Base-by-base conservation (phyloP, 2,113 vertebrate genomes). In the Brachypteracias leptosomus region DNA sequence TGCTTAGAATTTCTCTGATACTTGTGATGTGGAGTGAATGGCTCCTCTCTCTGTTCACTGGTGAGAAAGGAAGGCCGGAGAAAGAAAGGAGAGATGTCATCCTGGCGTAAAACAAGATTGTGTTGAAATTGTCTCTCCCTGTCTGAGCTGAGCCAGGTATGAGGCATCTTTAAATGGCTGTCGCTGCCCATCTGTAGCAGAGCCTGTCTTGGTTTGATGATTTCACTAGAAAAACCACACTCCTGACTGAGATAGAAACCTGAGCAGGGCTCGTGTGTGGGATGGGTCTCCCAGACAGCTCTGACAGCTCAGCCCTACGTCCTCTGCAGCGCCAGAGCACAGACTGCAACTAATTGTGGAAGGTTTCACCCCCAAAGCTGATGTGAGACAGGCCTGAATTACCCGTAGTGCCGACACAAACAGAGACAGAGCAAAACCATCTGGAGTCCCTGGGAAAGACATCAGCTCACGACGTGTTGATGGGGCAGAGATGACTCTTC, bases 231-330 rank as follows among this genome's bases (percentile, higher is more conserved):
- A 95, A 90, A 96, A 90, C 83, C 85, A 66, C 93, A 88, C 85
- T 93, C 38, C 49, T 92, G 93, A 93, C 82, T 94, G 92, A 95
- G 96, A 93, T 6, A 93, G 93, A 96, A 90, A 88, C 55, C 61
- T 71, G 65, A 66, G 9, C 59, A 91, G 75, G 92, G 40, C 76
- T 57, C 1, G 26, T 71, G 91, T 76, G 96, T 94, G 95, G 95
- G 90, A 80, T 0, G 59, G 88, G 52, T 83, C 91, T 91, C 91
- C 85, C 95, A 95, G 89, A 76, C 87, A 76, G 80, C 85, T 79
- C 46, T 89, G 86, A 83, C 96, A 92, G 79, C 95, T 96, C 95
- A 96, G 95, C 95, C 91, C 89, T 57, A 12, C 66, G 52, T 91
- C 95, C 91, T 91, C 33, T 87, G 89, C 95, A 71, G 93, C 26